Evolutionary conservation across 2,888 invertebrate genomes (phyloP).

Genomic region (Ariolimax columbianus): DNA sequence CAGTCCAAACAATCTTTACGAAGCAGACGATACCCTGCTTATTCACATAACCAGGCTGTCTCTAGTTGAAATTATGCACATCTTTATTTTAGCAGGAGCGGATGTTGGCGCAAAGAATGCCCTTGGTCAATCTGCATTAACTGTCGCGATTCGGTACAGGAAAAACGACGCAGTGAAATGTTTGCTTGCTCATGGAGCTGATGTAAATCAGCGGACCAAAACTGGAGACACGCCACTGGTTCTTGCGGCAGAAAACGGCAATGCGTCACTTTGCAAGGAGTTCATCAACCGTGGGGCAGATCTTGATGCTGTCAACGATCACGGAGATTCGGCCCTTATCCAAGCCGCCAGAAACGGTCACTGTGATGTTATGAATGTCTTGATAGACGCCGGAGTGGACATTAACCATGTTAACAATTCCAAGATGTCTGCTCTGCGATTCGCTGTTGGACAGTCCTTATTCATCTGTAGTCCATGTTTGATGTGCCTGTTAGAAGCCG

Average conservation of each 20-base stretch:
- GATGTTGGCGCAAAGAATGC: neutral
- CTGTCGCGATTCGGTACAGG: slow-evolving; percentile 14
- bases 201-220: slow-evolving; percentile 23
- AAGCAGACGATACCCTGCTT: neutral
- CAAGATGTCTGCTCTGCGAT: slow-evolving; percentile 20
- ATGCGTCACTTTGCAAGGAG: neutral
- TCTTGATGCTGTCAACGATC: slow-evolving; percentile 10
- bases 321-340: slow-evolving; percentile 40
- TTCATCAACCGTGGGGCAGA: slow-evolving; percentile 30
- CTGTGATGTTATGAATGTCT: slow-evolving; percentile 1
- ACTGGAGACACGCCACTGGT: slow-evolving; percentile 17
- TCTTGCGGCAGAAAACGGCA: slow-evolving; percentile 23
- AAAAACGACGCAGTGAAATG: neutral
- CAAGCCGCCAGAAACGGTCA: slow-evolving; percentile 32
- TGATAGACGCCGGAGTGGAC: slow-evolving; percentile 21
- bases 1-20: neutral
- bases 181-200: neutral
- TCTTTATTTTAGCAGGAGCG: neutral
- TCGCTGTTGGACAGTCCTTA: slow-evolving; percentile 26
- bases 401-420: slow-evolving; percentile 6
- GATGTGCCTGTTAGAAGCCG: slow-evolving; percentile 3
- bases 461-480: slow-evolving; percentile 24
- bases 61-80: neutral
- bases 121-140: slow-evolving; percentile 5
- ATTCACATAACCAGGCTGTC: neutral